Evolutionary conservation across 1,140 invertebrate species (phyloP).

Genomic region (Zaprionus inermis): DNA sequence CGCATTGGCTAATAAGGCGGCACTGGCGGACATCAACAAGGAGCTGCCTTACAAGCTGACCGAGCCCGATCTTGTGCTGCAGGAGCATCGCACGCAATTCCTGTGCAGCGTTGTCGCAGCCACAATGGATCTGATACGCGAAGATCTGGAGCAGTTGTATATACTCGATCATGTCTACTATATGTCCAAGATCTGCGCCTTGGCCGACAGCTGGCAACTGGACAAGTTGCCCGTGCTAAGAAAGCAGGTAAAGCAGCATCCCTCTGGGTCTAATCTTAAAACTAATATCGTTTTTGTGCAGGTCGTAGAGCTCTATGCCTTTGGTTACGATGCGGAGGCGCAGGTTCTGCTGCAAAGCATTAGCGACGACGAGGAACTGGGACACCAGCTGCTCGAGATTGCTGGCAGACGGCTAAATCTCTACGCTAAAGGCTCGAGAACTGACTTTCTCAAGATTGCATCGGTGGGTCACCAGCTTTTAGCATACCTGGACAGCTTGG

Average conservation of each 20-base stretch:
- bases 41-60: constrained; percentile 83
- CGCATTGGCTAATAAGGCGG: constrained; percentile 85
- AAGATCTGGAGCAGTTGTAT: constrained; percentile 86
- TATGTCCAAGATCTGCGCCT: constrained; percentile 88
- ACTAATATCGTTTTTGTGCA: constrained; percentile 27
- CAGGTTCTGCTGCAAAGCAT: constrained; percentile 89
- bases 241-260: constrained; percentile 85
- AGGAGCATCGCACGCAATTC: constrained; percentile 86
- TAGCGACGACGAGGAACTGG: constrained; percentile 87
- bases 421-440: constrained; percentile 86
- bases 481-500: constrained; percentile 89
- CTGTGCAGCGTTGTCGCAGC: constrained; percentile 88
- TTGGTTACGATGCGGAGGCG: constrained; percentile 91
- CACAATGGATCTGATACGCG: constrained; percentile 86
- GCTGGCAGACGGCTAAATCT: constrained; percentile 89
- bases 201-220: constrained; percentile 92
- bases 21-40: constrained; percentile 85
- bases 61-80: constrained; percentile 84
- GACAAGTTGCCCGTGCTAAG: constrained; percentile 85
- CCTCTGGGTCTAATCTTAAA: neutral
- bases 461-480: constrained; percentile 88
- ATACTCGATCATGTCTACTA: constrained; percentile 87
- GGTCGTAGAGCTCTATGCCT: constrained; percentile 90
- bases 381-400: constrained; percentile 88
- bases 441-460: constrained; percentile 87